phyloP scores from a whole-genome alignment of 2,888 invertebrate genomes.

The Rapana venosa region DNA sequence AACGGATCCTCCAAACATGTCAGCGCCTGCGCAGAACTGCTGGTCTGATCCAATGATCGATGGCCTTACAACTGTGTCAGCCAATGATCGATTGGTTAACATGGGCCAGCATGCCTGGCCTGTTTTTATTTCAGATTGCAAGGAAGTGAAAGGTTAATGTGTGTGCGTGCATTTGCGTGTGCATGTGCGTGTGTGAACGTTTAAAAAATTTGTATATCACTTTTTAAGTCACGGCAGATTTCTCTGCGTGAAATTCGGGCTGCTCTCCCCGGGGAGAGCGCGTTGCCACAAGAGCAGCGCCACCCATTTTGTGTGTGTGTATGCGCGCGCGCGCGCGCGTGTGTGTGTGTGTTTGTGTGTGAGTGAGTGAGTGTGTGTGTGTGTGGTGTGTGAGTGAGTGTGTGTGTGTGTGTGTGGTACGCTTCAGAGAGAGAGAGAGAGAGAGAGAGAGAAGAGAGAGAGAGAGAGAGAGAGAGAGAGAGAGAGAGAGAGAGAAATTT shows the following conservation, averaged over 20 bases:
- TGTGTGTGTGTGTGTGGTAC: not conserved
- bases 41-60: conserved; percentile 26
- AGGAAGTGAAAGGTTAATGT: not conserved
- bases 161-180: no score
- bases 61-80: conserved; percentile 17
- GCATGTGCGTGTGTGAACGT: no score
- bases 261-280: no score
- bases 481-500: not conserved
- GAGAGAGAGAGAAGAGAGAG: not conserved
- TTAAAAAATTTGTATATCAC: no score
- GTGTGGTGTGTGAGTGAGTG: not conserved
- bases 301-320: no score
- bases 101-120: not conserved
- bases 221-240: no score
- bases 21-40: not conserved
- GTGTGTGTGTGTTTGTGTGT: no score
- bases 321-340: no score
- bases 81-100: conserved; percentile 28
- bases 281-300: no score
- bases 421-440: not conserved
- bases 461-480: not conserved
- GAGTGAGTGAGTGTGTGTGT: no score
- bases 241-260: no score
- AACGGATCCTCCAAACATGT: not conserved
- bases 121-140: not conserved